Base-by-base conservation (phyloP, 2,113 vertebrate species). In the Protobothrops mucrosquamatus region DNA sequence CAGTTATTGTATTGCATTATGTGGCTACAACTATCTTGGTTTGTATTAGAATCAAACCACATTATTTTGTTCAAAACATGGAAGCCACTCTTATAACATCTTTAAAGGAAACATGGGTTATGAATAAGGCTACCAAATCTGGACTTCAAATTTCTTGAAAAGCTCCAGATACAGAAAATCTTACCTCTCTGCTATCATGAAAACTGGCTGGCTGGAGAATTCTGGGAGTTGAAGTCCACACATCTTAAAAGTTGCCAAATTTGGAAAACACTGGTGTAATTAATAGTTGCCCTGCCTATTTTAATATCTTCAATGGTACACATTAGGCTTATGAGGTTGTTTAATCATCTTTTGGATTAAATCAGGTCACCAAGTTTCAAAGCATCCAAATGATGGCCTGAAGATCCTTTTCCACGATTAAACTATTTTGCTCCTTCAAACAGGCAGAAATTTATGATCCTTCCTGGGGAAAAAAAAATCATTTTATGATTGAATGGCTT, bases 291-390 rank as follows among this genome's bases (percentile, higher is more conserved):
- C 48, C 10, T 85, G 54, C 88, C 9, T 89, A 43, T 23, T 54
- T 93, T 92, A 88, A 64, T 69, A 52, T n/a, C 46, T 8, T 85
- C 57, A 52, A 64, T 57, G 43, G 11, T 51, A 52, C 29, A 34
- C 26, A 89, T 89, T n/a, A 26, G 20, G 34, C n/a, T 52, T 34
- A 10, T 89, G 61, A 92, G 39, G 39, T 81, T 81, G 61, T 54
- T 89, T 74, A 74, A 88, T 88, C 59, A 24, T 92, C 59, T 88
- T 89, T 92, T 81, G 61, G 55, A 92, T 86, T 52, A 61, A 61
- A 52, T 86, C 51, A 86, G 69, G 46, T 9, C 23, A 39, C n/a
- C 12, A 39, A 61, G n/a, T 52, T 48, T 86, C 55, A 90, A 46
- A 86, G 55, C 55, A 46, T 39, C 55, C 74, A 59, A 61, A 90